phyloP scores from a whole-genome alignment of 2,888 invertebrate genomes.

The Papilio demoleus region DNA sequence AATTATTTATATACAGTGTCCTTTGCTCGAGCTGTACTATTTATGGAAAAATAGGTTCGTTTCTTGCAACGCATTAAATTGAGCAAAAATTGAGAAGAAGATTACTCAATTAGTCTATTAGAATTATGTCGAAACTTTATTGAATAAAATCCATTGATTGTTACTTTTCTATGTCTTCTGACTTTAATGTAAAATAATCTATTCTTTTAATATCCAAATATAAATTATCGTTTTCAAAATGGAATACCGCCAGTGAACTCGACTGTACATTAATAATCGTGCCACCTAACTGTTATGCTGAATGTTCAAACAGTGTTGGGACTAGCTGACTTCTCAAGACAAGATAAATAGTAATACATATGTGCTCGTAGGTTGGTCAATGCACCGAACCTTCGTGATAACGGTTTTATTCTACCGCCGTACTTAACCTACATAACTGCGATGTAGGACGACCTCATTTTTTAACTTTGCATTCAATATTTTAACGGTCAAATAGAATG shows the following conservation, averaged over 20 bases:
- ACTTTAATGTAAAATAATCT: no score
- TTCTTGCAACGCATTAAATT: no score
- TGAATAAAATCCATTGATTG: no score
- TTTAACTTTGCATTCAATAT: not conserved
- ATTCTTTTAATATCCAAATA: no score
- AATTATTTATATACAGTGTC: not conserved
- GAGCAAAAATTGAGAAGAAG: no score
- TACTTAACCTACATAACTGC: constrained; percentile 21
- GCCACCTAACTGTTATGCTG: constrained; percentile 5
- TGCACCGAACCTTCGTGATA: constrained; percentile 10
- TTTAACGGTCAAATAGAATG: not conserved
- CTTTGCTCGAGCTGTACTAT: not conserved
- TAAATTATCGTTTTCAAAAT: not conserved
- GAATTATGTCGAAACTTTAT: no score
- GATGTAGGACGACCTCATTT: constrained; percentile 9
- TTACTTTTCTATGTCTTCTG: no score
- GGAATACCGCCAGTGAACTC: not conserved
- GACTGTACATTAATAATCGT: not conserved
- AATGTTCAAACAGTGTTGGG: not conserved
- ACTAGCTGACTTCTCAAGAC: constrained; percentile 9
- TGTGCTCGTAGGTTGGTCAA: constrained; percentile 4
- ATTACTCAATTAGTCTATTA: no score
- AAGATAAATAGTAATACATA: constrained; percentile 19
- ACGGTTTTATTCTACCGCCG: constrained; percentile 9
- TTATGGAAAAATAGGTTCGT: not conserved